A percentile compares a stretch with the other conserved stretches of the same genome.
Evolutionary conservation across 2,888 invertebrate species (phyloP).

Genomic region (Stenichneumon culpator): DNA sequence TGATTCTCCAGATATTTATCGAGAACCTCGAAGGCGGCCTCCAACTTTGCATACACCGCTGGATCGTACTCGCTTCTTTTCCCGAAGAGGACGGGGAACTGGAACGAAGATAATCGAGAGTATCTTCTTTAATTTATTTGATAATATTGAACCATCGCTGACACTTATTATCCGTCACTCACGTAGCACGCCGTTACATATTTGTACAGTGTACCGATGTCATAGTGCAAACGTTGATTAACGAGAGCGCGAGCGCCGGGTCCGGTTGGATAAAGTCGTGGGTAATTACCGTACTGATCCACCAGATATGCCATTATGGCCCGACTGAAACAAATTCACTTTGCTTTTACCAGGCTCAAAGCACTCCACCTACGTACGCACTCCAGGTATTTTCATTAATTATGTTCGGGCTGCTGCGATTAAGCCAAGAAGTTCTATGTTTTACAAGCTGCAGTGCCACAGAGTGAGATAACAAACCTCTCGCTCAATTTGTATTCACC

Average conservation of each 20-base stretch:
- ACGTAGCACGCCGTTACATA: slow-evolving; percentile 84
- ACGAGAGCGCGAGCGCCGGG: slow-evolving; percentile 84
- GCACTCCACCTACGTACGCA: not conserved
- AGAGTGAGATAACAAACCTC: slow-evolving; percentile 74
- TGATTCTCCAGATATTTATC: slow-evolving; percentile 79
- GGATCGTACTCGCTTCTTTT: slow-evolving; percentile 69
- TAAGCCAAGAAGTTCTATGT: not conserved
- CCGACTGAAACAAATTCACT: slow-evolving; percentile 79
- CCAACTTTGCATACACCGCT: slow-evolving; percentile 71
- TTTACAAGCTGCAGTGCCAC: not conserved
- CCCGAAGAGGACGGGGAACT: slow-evolving; percentile 76
- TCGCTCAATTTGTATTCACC: slow-evolving; percentile 80
- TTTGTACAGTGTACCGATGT: slow-evolving; percentile 83
- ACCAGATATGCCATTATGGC: slow-evolving; percentile 85
- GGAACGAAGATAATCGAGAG: not conserved
- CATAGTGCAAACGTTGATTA: slow-evolving; percentile 84
- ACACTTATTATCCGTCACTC: slow-evolving; percentile 82
- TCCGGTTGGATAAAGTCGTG: slow-evolving; percentile 84
- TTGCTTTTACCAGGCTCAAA: not conserved
- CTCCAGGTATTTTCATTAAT: slow-evolving; percentile 16
- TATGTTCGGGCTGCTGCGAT: not conserved
- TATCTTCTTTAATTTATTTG: not conserved
- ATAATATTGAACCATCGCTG: not conserved
- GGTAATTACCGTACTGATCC: slow-evolving; percentile 85
- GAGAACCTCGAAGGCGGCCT: slow-evolving; percentile 74